A percentile compares a stretch with the other conserved stretches of the same genome.
These are phyloP conservation scores for Epizoanthus fatuus DNA, from an alignment of 92 coral and sea anemone genomes.

Conservation along the genomic window DNA sequence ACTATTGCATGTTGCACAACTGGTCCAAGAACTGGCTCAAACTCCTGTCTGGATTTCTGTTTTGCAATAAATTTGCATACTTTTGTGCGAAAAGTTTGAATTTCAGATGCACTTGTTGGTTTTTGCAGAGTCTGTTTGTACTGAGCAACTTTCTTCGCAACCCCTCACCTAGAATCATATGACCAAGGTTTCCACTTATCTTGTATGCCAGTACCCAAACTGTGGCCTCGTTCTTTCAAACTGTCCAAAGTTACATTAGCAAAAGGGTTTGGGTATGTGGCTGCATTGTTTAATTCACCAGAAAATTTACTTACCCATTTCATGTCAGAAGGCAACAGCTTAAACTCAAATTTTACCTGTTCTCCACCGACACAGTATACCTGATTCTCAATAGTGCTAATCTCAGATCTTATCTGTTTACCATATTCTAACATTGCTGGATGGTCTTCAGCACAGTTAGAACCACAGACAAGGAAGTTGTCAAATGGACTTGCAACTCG, in stretches of 20 bases:
- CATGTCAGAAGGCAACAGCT: slow-evolving; percentile 55
- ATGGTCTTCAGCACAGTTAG: slow-evolving; percentile 83
- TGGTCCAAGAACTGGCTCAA: slow-evolving; percentile 75
- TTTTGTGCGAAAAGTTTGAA: slow-evolving; percentile 58
- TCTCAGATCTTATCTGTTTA: slow-evolving; percentile 51
- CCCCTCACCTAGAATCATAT: slow-evolving; percentile 57
- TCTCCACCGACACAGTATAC: slow-evolving; percentile 55
- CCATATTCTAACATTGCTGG: slow-evolving; percentile 77
- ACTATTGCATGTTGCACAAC: slow-evolving; percentile 66
- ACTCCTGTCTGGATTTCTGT: slow-evolving; percentile 70
- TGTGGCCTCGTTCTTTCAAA: slow-evolving; percentile 35
- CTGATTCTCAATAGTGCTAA: slow-evolving; percentile 51
- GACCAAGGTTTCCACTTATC: slow-evolving; percentile 79
- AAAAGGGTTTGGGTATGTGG: slow-evolving; percentile 75
- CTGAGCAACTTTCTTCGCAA: slow-evolving; percentile 66
- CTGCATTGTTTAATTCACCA: slow-evolving; percentile 51
- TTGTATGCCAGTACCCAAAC: slow-evolving; percentile 37
- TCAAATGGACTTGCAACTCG: slow-evolving; percentile 76
- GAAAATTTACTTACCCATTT: slow-evolving; percentile 48
- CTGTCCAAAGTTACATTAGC: slow-evolving; percentile 65
- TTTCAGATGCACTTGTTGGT: slow-evolving; percentile 68
- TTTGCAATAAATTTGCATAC: slow-evolving; percentile 70
- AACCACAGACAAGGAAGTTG: slow-evolving; percentile 70
- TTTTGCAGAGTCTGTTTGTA: slow-evolving; percentile 61
- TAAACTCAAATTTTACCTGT: slow-evolving; percentile 35